phyloP scores from a whole-genome alignment of 2,797 vertebrate species.

The Anguilla pacifica region DNA sequence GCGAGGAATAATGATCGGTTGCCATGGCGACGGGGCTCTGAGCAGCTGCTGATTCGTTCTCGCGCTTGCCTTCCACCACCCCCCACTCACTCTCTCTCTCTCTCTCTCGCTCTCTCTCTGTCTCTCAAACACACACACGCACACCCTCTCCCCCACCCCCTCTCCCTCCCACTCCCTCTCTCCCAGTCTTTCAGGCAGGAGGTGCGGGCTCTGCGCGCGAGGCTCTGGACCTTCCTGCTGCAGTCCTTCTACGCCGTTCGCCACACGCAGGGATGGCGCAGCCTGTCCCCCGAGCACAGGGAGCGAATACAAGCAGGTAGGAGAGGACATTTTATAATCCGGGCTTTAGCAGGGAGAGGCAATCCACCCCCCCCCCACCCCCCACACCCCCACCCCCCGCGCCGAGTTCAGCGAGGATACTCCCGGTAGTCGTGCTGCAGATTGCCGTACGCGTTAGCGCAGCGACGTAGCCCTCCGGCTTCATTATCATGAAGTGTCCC shows the following conservation, averaged over 20 bases:
- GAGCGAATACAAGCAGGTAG: slow-evolving; percentile 89
- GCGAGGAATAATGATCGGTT: slow-evolving; percentile 90
- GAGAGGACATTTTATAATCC: slow-evolving; percentile 23
- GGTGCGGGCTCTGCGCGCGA: slow-evolving; percentile 84
- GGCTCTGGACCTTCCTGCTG: slow-evolving; percentile 94
- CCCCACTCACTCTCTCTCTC: slow-evolving; percentile 53
- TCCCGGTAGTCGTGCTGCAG: slow-evolving; percentile 23
- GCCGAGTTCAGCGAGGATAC: slow-evolving; percentile 32
- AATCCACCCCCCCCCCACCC: neutral
- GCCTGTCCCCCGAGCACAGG: slow-evolving; percentile 80
- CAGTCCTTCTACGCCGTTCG: slow-evolving; percentile 92
- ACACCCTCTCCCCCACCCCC: slow-evolving; percentile 20
- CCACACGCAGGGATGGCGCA: slow-evolving; percentile 91
- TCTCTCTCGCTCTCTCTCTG: slow-evolving; percentile 43
- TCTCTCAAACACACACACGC: slow-evolving; percentile 2
- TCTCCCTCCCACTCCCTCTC: slow-evolving; percentile 41
- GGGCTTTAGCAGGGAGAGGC: neutral
- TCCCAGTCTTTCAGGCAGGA: slow-evolving; percentile 87
- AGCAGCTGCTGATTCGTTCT: slow-evolving; percentile 97
- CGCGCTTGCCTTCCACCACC: slow-evolving; percentile 42
- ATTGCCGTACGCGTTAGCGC: neutral
- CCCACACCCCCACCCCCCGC: neutral
- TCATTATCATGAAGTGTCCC: slow-evolving; percentile 48
- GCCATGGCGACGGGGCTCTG: slow-evolving; percentile 90
- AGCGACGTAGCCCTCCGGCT: neutral